Evolutionary conservation across 2,888 invertebrate species (phyloP), one percentile per base, ranked within the genome.

Genomic region (Taphrorychus bicolor): DNA sequence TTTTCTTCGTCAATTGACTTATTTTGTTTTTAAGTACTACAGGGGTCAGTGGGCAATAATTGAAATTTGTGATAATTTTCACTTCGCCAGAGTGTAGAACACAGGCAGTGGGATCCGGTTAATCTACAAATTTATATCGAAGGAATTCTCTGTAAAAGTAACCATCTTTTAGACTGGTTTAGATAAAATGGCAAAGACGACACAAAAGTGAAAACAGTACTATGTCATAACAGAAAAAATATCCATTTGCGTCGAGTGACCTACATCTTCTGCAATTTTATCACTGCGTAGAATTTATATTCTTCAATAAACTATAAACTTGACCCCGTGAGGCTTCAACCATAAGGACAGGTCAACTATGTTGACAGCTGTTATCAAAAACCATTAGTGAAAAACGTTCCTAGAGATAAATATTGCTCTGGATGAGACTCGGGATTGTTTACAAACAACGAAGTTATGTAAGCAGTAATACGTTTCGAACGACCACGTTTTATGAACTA

Each of bases 1-100:
- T 61, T 49, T 41, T 40, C 3, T 65, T 49, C 48, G 56, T 56
- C 56, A 56, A 66, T 60, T 66, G 49, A 66, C 53, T 60, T 53
- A 5, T 45, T 54, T 5, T 4, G 16, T n/a, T 9, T 48, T 18
- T 16, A 48, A 48, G 5, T 48, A 48, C 18, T 18, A 4, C 48
- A 48, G 16, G n/a, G n/a, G 18, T 18, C 48, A 48, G 16, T 48
- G 48, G 16, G 3, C 14, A 48, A 48, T 48, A 14, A 17, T 18
- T 18, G 18, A 48, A 48, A 16, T 48, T 32, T 32, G 32, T 32
- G 32, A 11, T 11, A 7, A 32, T 32, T 32, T 32, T 32, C 32
- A 32, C 32, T 32, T 11, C 3, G 32, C 7, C 9, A 2, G 32
- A 9, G 32, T 11, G 3, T 9, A 32, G 32, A 32, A 32, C 9